phyloP scores from a whole-genome alignment of 2,797 vertebrate genomes.

The Falco concolor region DNA sequence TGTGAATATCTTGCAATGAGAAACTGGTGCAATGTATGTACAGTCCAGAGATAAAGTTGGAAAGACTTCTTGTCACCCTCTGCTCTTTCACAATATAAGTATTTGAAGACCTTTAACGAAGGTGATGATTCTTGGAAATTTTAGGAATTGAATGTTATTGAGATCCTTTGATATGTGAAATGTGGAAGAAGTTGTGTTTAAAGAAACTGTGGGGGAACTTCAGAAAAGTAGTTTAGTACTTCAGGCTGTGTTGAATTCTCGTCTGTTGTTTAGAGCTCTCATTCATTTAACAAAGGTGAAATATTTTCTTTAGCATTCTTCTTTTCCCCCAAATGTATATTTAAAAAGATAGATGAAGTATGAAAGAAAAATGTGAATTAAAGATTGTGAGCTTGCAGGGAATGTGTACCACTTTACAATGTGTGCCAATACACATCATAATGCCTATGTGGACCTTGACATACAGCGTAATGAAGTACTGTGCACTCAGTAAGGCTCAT shows the following conservation, averaged over 20 bases:
- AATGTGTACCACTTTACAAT: background rate
- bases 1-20: background rate
- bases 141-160: conserved; percentile 13
- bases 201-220: background rate
- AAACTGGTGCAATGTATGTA: background rate
- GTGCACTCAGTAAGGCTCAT: background rate
- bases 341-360: conserved; percentile 24
- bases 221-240: conserved; percentile 25
- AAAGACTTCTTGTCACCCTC: background rate
- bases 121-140: background rate
- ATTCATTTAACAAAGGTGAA: conserved; percentile 23
- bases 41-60: background rate
- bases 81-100: background rate
- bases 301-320: conserved; percentile 44
- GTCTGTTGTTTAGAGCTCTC: conserved; percentile 23
- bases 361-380: background rate
- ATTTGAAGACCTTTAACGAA: background rate
- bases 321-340: background rate
- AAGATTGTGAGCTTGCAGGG: background rate
- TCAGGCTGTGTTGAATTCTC: background rate
- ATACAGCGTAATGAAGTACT: background rate
- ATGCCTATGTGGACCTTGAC: background rate
- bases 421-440: background rate
- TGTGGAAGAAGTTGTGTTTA: conserved; percentile 20
- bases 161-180: background rate